phyloP scores from a whole-genome alignment of 2,113 vertebrate species.

The Lepus timidus region DNA sequence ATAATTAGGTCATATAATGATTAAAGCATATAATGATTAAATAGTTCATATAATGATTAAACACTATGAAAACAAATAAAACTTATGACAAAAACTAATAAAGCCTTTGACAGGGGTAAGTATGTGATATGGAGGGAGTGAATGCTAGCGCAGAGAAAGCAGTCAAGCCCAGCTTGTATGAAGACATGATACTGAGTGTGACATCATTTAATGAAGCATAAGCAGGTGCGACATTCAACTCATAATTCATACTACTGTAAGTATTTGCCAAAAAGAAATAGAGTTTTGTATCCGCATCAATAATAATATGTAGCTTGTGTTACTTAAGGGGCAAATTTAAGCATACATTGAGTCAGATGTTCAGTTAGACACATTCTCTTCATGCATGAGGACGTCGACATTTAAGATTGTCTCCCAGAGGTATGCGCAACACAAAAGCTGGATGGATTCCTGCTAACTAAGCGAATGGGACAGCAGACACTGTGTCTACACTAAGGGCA shows the following conservation, averaged over 20 bases:
- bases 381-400: not conserved
- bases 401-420: not conserved
- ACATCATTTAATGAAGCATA: not conserved
- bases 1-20: not conserved
- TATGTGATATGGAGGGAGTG: not conserved
- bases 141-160: not conserved
- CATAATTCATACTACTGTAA: not conserved
- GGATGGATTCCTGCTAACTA: not conserved
- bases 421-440: not conserved
- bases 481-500: not conserved
- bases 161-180: not conserved
- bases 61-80: not conserved
- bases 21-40: not conserved
- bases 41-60: not conserved
- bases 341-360: not conserved
- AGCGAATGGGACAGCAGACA: not conserved
- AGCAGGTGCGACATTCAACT: not conserved
- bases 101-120: not conserved
- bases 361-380: not conserved
- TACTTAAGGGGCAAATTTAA: conserved; percentile 16
- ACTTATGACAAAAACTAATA: not conserved
- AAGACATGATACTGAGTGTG: not conserved
- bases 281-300: conserved; percentile 19
- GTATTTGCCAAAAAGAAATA: too few species aligned
- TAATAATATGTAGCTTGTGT: not conserved